Conservation (phyloP, 1,140 invertebrate species). For the Drosophila littoralis region DNA sequence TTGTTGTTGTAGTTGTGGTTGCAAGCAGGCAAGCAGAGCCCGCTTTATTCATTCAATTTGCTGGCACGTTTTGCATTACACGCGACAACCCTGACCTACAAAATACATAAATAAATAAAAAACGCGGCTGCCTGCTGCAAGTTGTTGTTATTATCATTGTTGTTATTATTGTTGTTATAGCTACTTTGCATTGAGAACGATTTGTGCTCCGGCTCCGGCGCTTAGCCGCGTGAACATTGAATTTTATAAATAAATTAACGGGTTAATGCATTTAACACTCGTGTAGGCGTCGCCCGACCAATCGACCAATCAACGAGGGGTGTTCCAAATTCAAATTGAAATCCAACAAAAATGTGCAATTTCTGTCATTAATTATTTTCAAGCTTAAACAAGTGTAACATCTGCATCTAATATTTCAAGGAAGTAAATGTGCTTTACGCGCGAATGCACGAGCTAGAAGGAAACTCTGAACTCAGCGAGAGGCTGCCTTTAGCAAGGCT, state of each 20-base stretch:
- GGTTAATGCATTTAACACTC: constrained; percentile 24
- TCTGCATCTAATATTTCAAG: neutral
- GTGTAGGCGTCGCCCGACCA: neutral
- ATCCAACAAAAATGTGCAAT: neutral
- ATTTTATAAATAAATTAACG: constrained; percentile 80
- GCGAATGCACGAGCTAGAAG: too few species aligned
- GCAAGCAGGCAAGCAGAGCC: constrained; percentile 45
- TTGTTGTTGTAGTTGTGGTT: constrained; percentile 43
- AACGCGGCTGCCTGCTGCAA: constrained; percentile 51
- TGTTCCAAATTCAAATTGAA: constrained; percentile 5
- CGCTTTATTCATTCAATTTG: constrained; percentile 77
- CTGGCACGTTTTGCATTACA: constrained; percentile 80
- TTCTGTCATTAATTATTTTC: too few species aligned
- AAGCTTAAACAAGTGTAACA: neutral
- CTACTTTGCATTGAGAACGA: constrained; percentile 59
- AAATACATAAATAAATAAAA: constrained; percentile 50
- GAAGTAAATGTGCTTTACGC: too few species aligned
- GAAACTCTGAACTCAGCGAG: too few species aligned
- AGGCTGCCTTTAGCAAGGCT: too few species aligned
- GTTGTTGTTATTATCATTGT: constrained; percentile 21
- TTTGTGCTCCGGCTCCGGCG: constrained; percentile 50
- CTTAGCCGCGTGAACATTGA: constrained; percentile 66
- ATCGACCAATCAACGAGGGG: neutral
- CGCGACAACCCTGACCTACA: constrained; percentile 80
- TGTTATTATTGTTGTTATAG: constrained; percentile 18